Conservation (phyloP, 2,113 vertebrate species). For the Passer montanus region DNA sequence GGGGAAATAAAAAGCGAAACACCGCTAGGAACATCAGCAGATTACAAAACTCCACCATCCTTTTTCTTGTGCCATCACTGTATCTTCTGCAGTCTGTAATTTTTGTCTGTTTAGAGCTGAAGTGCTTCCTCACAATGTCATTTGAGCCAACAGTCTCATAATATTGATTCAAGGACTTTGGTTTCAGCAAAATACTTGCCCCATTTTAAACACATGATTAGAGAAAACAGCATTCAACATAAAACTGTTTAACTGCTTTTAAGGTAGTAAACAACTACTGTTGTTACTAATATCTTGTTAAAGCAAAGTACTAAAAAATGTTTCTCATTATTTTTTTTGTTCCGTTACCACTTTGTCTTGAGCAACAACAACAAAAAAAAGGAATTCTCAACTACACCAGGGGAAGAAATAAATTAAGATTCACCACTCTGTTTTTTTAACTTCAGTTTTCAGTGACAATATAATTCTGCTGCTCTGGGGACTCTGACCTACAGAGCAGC, state of each 20-base stretch:
- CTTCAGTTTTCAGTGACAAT: neutral
- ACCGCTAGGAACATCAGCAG: neutral
- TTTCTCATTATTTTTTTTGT: neutral
- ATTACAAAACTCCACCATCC: neutral
- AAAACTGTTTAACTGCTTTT: neutral
- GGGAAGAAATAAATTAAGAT: neutral
- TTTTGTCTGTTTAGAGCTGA: conserved; percentile 7
- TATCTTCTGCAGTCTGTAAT: neutral
- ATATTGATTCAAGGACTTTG: neutral
- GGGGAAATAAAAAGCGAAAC: fast-evolving
- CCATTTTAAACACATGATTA: neutral
- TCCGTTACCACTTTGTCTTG: neutral
- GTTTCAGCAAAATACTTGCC: neutral
- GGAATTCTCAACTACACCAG: neutral
- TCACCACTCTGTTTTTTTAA: neutral
- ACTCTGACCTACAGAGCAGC: neutral
- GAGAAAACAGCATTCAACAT: neutral
- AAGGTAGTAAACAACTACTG: neutral
- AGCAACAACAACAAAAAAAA: neutral
- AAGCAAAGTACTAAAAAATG: neutral
- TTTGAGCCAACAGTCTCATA: neutral
- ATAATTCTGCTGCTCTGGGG: neutral
- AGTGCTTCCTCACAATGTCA: neutral
- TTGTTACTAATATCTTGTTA: neutral
- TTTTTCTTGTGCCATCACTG: neutral